These are phyloP conservation scores for Drosophila nigricruria DNA, from an alignment of 2,888 invertebrate genomes.

Conservation along the genomic window DNA sequence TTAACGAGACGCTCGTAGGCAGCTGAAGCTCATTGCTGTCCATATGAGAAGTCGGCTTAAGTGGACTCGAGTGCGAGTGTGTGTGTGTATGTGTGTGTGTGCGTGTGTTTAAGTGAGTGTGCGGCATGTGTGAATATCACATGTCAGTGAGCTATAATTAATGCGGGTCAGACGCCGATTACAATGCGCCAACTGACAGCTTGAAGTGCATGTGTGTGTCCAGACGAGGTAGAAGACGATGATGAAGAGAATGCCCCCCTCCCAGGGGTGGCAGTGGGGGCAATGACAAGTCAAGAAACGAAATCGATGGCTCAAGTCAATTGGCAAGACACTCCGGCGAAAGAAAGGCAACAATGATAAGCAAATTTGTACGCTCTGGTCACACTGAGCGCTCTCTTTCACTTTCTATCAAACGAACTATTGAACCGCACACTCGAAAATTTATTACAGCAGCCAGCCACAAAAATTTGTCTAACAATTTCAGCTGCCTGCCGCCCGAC, in stretches of 20 bases:
- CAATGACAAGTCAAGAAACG: constrained; percentile 74
- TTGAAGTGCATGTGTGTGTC: constrained; percentile 67
- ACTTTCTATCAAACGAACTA: constrained; percentile 64
- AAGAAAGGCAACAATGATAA: constrained; percentile 64
- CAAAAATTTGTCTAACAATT: constrained; percentile 74
- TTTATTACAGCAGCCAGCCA: constrained; percentile 71
- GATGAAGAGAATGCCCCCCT: too few species aligned
- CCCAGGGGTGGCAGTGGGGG: constrained; percentile 24
- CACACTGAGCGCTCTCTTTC: constrained; percentile 28
- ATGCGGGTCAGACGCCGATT: constrained; percentile 81
- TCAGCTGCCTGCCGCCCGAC: constrained; percentile 13
- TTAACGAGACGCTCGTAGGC: constrained; percentile 67
- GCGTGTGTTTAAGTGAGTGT: constrained; percentile 35
- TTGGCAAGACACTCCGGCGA: constrained; percentile 56
- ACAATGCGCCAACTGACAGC: constrained; percentile 80
- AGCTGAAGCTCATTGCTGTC: constrained; percentile 61
- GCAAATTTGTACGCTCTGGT: constrained; percentile 55
- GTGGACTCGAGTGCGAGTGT: constrained; percentile 55
- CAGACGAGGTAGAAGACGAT: constrained; percentile 25
- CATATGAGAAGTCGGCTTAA: constrained; percentile 64
- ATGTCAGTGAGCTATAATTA: constrained; percentile 80
- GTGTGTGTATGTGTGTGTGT: constrained; percentile 4
- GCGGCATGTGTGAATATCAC: constrained; percentile 76
- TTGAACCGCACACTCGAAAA: constrained; percentile 59
- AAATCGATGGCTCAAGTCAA: constrained; percentile 60